Base-by-base conservation (phyloP, 2,797 vertebrate species). In the Alauda arvensis region DNA sequence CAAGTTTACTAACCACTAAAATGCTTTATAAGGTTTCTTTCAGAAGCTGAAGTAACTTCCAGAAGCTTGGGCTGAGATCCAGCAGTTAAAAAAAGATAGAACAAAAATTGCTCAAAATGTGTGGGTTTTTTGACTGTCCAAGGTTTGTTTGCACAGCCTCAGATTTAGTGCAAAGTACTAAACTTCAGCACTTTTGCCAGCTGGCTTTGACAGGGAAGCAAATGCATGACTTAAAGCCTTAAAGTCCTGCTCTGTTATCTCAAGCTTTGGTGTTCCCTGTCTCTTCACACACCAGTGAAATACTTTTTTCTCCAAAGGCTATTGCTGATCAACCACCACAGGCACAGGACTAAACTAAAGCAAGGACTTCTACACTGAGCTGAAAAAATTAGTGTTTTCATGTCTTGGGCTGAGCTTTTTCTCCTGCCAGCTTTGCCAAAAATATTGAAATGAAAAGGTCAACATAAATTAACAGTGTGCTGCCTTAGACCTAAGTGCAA, bases 181-280 rank as follows among this genome's bases (percentile, higher is more conserved):
- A 18, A 43, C 39, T 72, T 59, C 3, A 34, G 39, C 33, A 34
- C 21, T 74, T 68, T 4, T 40, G 37, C 42, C 51, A 51, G 46
- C 24, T 61, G 70, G 23, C 48, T 79, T 65, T 62, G 81, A 7
- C 8, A 53, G 49, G 25, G 52, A 78, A 13, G 42, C 46, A 76
- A 52, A 63, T 19, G 12, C 18, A 10, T 49, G 17, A 29, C 51
- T 56, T 53, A 40, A 80, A 79, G 49, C 23, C n/a, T 18, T 53
- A 3, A 77, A 60, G 15, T 28, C 9, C 3, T 25, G 24, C 39
- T 48, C 29, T 60, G 3, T 42, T 62, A 4, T 4, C 42, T 66
- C 31, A 40, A n/a, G 26, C 29, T 43, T 68, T 0, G 0, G 17
- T 48, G 31, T 23, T 81, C 60, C 52, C 19, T 2, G 1, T 24